Evolutionary conservation across 2,888 invertebrate species (phyloP).

Genomic region (Melanotus villosus): DNA sequence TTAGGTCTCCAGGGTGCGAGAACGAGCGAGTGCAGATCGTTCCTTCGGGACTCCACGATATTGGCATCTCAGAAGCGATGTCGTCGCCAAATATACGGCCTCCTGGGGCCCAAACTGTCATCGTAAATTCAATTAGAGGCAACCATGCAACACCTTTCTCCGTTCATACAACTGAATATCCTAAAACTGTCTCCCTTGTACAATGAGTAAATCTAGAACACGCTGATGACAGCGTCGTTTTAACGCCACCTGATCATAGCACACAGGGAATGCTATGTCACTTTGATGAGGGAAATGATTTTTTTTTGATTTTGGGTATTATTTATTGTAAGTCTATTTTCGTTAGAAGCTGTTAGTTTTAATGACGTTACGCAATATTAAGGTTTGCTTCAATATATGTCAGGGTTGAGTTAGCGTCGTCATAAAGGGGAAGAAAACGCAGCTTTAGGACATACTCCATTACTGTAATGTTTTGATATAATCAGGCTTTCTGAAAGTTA

Average conservation of each 20-base stretch:
- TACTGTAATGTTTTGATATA: no score
- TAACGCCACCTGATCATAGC: slow-evolving; percentile 25
- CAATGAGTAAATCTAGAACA: slow-evolving; percentile 37
- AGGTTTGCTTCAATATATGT: no score
- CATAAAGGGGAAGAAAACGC: no score
- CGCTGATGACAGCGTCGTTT: slow-evolving; percentile 25
- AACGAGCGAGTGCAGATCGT: slow-evolving; percentile 62
- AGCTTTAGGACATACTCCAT: no score
- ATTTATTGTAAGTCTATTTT: no score
- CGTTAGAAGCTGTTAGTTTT: no score
- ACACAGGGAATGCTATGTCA: background rate
- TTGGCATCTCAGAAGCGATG: slow-evolving; percentile 67
- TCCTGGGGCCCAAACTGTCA: slow-evolving; percentile 66
- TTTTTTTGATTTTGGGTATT: no score
- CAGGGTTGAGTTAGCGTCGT: no score
- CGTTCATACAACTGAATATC: slow-evolving; percentile 34
- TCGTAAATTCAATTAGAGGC: slow-evolving; percentile 67
- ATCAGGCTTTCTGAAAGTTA: no score
- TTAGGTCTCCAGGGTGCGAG: slow-evolving; percentile 47
- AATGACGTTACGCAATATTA: no score
- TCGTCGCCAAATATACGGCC: slow-evolving; percentile 68
- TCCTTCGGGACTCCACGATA: slow-evolving; percentile 65
- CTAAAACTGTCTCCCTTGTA: slow-evolving; percentile 21
- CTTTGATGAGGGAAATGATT: background rate
- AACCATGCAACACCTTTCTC: slow-evolving; percentile 57